These are phyloP conservation scores for Aphelocoma californica DNA, from an alignment of 2,797 vertebrate species.

Conservation along the genomic window DNA sequence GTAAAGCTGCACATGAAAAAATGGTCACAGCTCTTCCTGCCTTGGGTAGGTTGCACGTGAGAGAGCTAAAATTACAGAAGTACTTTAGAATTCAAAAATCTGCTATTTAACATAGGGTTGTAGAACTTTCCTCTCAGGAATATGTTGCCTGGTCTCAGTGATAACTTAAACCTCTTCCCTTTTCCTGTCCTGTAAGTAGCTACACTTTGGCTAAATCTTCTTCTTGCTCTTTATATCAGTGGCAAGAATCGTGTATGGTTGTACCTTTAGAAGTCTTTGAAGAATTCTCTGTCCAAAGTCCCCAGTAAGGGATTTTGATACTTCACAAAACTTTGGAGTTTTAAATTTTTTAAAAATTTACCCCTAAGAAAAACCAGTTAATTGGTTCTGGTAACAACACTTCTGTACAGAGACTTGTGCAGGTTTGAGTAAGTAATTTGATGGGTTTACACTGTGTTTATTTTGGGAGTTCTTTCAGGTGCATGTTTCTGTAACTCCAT, in stretches of 20 bases:
- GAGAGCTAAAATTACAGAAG: neutral
- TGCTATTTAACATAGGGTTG: neutral
- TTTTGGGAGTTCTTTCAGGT: neutral
- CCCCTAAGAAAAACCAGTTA: rapidly evolving
- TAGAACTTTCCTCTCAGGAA: neutral
- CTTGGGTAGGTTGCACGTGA: neutral
- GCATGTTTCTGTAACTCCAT: neutral
- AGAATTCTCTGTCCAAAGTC: neutral
- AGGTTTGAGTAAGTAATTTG: neutral
- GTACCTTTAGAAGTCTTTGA: neutral
- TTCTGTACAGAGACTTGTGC: neutral
- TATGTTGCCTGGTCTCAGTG: neutral
- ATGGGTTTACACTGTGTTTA: neutral
- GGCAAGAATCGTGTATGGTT: neutral
- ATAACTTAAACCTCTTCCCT: neutral
- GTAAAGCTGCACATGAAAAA: neutral
- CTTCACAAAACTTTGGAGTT: neutral
- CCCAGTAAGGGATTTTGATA: neutral
- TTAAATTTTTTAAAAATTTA: neutral
- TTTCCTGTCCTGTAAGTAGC: neutral
- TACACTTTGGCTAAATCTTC: neutral
- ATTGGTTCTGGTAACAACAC: neutral
- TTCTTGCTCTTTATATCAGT: neutral
- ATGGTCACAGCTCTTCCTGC: neutral
- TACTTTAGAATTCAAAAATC: neutral